Base-by-base conservation (phyloP, 53 echinoderm and acorn worm species). In the Stichopus horrens region DNA sequence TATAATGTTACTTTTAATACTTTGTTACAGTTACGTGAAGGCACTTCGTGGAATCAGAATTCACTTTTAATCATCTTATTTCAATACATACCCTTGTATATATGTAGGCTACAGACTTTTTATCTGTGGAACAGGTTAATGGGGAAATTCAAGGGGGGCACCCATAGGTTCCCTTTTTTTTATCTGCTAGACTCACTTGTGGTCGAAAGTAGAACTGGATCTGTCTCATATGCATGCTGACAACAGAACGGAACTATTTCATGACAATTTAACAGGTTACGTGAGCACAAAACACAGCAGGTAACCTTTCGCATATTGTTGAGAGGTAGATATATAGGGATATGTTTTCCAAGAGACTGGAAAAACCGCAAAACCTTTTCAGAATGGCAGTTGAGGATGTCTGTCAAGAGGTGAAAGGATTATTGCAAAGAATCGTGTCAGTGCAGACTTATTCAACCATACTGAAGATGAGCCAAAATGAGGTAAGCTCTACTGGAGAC, bases 231-330 rank as follows among this genome's bases (percentile, higher is more conserved):
- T 63, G 8, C 63, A 63, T 10, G 16, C 63, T 79, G 79, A 79
- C 79, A 79, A 79, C 79, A 79, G 79, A 53, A 54, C 79, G 79
- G 79, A 79, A 79, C 52, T 79, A 52, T 79, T 79, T 55, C 79
- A 9, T 53, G 79, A 79, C 79, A 79, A 53, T 79, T 79, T n/a
- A 52, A 55, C 79, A 55, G 79, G 79, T 79, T 79, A 55, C 18
- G 54, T 79, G 79, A 55, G 19, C 79, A 79, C 79, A 79, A 79
- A 79, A 79, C 79, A 79, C 79, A 79, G 79, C 79, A 9, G 51
- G 79, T 54, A 56, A 79, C 16, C 79, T 54, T 78, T 79, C 54
- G 52, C 9, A 2, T 54, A 53, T 79, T 53, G 55, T 54, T 9
- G 53, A 53, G 79, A 79, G 63, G 37, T 37, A 37, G 37, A 37